Base-by-base conservation (phyloP, 2,797 vertebrate species). In the Glyptemys insculpta region DNA sequence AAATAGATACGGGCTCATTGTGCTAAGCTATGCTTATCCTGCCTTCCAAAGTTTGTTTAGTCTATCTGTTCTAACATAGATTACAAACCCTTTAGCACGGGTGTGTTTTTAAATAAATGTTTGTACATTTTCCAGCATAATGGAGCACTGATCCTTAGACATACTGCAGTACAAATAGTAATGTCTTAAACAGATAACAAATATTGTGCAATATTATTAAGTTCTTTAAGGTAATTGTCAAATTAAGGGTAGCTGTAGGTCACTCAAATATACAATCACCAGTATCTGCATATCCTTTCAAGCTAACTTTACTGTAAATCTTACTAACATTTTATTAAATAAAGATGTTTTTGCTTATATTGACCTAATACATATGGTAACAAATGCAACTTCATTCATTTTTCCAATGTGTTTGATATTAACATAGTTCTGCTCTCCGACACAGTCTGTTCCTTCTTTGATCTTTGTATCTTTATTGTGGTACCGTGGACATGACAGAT, bases 391-490 rank as follows among this genome's bases (percentile, higher is more conserved):
- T 2, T 41, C 49, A 74, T 4, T 85, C 5, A 11, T 4, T 74
- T 84, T 80, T 87, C 44, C 65, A 59, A 85, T 68, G 53, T 14
- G 56, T 83, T 57, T 83, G 23, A 34, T 79, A 79, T 50, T 80
- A 76, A 27, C 0, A 0, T 2, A 1, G 15, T 87, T 85, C 9
- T 80, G 23, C 57, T 84, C 3, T 12, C 10, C 2, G 29, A 76
- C 11, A n/a, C 27, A 57, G 74, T 52, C 76, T 91, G 16, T 79
- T 82, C 31, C 1, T 44, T 23, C 56, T 90, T 86, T 56, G 52
- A 81, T 50, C 47, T 84, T 52, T 76, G 49, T 27, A 50, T 91
- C 1, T 0, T 27, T 85, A 34, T 37, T 85, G 27, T 37, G 59
- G 31, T 76, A 81, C 27, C 3, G 12, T 6, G 23, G 31, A 90